Base-by-base conservation (phyloP, 2,797 vertebrate species). In the Melanotaenia trifasciata region DNA sequence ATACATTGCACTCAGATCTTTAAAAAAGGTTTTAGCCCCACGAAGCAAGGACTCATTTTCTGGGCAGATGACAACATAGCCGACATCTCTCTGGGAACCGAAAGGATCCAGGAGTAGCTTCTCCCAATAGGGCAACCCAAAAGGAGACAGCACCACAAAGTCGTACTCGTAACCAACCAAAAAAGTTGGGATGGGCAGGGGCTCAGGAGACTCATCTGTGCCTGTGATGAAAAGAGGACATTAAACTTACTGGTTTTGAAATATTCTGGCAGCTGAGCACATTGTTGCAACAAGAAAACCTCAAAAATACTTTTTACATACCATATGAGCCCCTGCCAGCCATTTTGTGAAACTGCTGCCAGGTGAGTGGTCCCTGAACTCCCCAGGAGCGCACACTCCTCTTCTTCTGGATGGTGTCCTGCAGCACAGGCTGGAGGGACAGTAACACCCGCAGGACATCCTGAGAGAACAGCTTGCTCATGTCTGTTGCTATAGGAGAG, bases 311-410 rank as follows among this genome's bases (percentile, higher is more conserved):
- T 50, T 26, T 60, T 1, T 3, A 16, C 91, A 76, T 94, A 99
- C 98, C 98, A 12, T 99, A 99, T 58, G 98, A 97, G 80, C 98
- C 98, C 83, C 98, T 96, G 73, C 98, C 98, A 80, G 98, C 98
- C 97, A 99, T 99, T 85, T 99, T 99, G 93, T 99, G 98, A 84
- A 99, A 99, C 84, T 99, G 98, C 64, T 99, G 98, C 98, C 98
- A 99, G 32, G 98, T 99, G 81, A 99, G 96, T 2, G 98, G 98
- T 5, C 98, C 98, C 81, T 99, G 98, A 81, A 99, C 96, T 0
- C 98, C 98, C 98, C 98, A 99, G 2, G 98, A 98, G 58, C 98
- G 96, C 26, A 99, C 96, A 3, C 97, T 98, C 60, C 97, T 92
- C 92, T 99, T 99, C 81, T 99, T 99, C 94, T 99, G 98, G 90